Conservation (phyloP, 2,113 vertebrate genomes). For the Petromus typicus region DNA sequence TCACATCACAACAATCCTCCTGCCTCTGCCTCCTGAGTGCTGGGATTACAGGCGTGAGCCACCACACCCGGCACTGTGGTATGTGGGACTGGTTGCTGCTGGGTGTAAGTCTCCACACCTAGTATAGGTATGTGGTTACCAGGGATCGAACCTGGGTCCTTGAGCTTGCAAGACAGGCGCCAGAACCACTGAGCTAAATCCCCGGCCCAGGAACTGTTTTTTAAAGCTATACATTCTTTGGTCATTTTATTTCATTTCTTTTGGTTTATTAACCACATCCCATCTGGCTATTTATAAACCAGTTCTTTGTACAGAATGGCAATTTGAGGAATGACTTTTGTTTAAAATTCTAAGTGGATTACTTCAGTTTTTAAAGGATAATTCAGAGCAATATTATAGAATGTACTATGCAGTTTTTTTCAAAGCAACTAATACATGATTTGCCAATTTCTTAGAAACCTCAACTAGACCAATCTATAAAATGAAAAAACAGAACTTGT, state of each 20-base stretch:
- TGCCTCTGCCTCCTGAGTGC: too few species aligned
- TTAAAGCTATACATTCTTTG: background rate
- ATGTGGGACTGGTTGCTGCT: too few species aligned
- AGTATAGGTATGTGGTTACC: too few species aligned
- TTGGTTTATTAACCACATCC: slow-evolving; percentile 46
- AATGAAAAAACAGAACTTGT: slow-evolving; percentile 49
- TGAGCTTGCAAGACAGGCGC: too few species aligned
- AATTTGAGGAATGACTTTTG: slow-evolving; percentile 48
- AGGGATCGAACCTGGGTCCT: too few species aligned
- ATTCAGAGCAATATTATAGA: slow-evolving; percentile 48
- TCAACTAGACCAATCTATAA: slow-evolving; percentile 10
- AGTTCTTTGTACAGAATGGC: slow-evolving; percentile 48
- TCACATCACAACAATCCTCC: too few species aligned
- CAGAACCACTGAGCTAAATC: too few species aligned
- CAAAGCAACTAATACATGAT: slow-evolving; percentile 35
- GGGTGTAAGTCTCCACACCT: too few species aligned
- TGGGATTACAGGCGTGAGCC: too few species aligned
- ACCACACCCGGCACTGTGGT: too few species aligned
- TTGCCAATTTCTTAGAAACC: slow-evolving; percentile 54
- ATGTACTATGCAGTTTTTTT: background rate
- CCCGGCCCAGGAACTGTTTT: too few species aligned
- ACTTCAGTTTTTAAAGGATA: slow-evolving; percentile 61
- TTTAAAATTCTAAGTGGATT: slow-evolving; percentile 59
- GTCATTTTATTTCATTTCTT: slow-evolving; percentile 49
- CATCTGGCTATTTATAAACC: slow-evolving; percentile 53